Conservation (phyloP, 1,140 invertebrate genomes). For the Paramacrobiotus metropolitanus region DNA sequence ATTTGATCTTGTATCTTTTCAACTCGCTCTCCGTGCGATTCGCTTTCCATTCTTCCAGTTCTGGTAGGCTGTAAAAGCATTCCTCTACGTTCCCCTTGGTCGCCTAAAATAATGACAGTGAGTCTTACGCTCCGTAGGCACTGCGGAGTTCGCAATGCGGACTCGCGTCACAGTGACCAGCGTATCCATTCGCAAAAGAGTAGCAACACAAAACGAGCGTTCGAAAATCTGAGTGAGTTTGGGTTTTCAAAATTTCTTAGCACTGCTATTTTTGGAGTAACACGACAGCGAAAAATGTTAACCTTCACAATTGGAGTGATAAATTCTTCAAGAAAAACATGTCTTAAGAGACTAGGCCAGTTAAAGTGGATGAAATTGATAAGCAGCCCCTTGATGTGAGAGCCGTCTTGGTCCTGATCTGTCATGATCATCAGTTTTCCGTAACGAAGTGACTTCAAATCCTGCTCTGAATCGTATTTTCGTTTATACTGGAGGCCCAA, state of each 20-base stretch:
- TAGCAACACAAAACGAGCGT: no score
- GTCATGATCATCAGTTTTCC: constrained; percentile 99
- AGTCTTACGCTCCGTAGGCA: no score
- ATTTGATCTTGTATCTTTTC: constrained; percentile 62
- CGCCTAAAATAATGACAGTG: no score
- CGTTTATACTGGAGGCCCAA: constrained; percentile 79
- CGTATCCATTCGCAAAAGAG: no score
- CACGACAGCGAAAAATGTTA: no score
- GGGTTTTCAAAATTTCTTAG: no score
- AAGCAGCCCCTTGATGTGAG: constrained; percentile 92
- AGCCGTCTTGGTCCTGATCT: constrained; percentile 98
- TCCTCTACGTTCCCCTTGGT: constrained; percentile 44
- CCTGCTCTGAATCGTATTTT: constrained; percentile 67
- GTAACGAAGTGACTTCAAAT: constrained; percentile 75
- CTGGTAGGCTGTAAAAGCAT: constrained; percentile 90
- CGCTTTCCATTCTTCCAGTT: constrained; percentile 89
- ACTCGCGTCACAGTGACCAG: no score
- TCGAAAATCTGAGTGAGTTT: no score
- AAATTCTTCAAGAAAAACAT: constrained; percentile 89
- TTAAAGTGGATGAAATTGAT: constrained; percentile 99
- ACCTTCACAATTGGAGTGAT: constrained; percentile 96
- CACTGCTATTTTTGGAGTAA: no score
- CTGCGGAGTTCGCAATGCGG: no score
- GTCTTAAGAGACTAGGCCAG: constrained; percentile 73
- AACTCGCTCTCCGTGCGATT: constrained; percentile 30